Conservation (phyloP, 1,140 invertebrate species). For the Idris sp. region DNA sequence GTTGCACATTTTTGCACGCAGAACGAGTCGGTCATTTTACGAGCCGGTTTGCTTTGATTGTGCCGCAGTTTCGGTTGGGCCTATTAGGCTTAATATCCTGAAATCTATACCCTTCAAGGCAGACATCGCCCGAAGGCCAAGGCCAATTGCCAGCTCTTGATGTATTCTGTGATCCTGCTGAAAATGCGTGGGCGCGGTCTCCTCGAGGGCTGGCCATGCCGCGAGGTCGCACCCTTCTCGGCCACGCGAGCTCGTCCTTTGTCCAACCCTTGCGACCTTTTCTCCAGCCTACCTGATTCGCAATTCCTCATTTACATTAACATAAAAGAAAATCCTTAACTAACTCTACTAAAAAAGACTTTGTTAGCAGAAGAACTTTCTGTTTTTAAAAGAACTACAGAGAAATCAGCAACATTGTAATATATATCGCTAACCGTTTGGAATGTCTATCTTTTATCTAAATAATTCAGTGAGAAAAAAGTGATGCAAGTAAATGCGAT, state of each 20-base stretch:
- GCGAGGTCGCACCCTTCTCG: constrained; percentile 76
- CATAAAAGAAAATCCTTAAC: too few relatives aligned
- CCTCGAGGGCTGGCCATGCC: constrained; percentile 76
- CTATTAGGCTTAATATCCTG: constrained; percentile 13
- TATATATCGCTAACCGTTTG: too few relatives aligned
- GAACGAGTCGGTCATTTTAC: too few relatives aligned
- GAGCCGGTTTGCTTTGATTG: not conserved
- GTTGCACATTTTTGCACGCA: too few relatives aligned
- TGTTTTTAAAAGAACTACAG: too few relatives aligned
- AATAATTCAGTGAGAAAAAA: too few relatives aligned
- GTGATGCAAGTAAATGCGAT: too few relatives aligned
- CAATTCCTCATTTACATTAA: too few relatives aligned
- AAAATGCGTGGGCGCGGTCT: constrained; percentile 79
- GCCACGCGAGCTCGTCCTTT: constrained; percentile 59
- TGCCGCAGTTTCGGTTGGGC: constrained; percentile 1
- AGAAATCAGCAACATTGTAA: too few relatives aligned
- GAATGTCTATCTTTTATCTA: too few relatives aligned
- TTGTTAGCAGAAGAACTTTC: too few relatives aligned
- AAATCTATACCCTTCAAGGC: constrained; percentile 43
- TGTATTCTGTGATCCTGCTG: constrained; percentile 75
- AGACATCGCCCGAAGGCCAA: constrained; percentile 57
- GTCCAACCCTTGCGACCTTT: constrained; percentile 60
- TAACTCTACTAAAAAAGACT: too few relatives aligned
- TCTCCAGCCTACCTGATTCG: constrained; percentile 33
- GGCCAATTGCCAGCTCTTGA: constrained; percentile 68